Conservation (phyloP, 1,140 invertebrate genomes). For the Drosophila ambigua region DNA sequence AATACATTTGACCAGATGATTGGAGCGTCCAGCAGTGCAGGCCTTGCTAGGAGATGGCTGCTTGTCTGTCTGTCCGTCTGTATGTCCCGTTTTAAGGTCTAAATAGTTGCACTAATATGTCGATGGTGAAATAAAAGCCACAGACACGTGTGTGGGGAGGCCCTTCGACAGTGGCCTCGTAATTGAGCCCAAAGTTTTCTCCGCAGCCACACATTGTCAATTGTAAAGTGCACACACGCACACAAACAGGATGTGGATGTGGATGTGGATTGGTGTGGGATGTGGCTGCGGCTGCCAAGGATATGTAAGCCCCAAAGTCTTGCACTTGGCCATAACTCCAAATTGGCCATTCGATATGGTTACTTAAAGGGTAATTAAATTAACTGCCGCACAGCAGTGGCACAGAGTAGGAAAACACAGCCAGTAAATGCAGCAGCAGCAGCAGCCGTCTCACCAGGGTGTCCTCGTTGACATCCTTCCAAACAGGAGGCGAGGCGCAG, state of each 20-base stretch:
- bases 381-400: slow-evolving; percentile 62
- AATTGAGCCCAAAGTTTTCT: slow-evolving; percentile 60
- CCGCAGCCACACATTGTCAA: slow-evolving; percentile 38
- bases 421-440: slow-evolving; percentile 14
- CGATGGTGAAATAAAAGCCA: slow-evolving; percentile 72
- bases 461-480: slow-evolving; percentile 63
- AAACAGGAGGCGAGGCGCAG: slow-evolving; percentile 22
- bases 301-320: slow-evolving; percentile 22
- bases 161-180: slow-evolving; percentile 27
- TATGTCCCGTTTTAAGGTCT: slow-evolving; percentile 28
- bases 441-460: slow-evolving; percentile 48
- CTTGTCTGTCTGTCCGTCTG: neutral
- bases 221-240: slow-evolving; percentile 63
- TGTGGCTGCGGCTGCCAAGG: slow-evolving; percentile 14
- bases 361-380: slow-evolving; percentile 83
- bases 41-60: neutral
- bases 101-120: slow-evolving; percentile 75
- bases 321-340: slow-evolving; percentile 51
- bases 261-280: slow-evolving; percentile 5
- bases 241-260: slow-evolving; percentile 8
- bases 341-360: slow-evolving; percentile 80
- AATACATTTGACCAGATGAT: slow-evolving; percentile 48
- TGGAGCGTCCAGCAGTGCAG: slow-evolving; percentile 20
- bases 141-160: slow-evolving; percentile 46
- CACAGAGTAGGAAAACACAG: neutral